phyloP scores from a whole-genome alignment of 2,888 invertebrate genomes.

The Epirrhoe tristata region DNA sequence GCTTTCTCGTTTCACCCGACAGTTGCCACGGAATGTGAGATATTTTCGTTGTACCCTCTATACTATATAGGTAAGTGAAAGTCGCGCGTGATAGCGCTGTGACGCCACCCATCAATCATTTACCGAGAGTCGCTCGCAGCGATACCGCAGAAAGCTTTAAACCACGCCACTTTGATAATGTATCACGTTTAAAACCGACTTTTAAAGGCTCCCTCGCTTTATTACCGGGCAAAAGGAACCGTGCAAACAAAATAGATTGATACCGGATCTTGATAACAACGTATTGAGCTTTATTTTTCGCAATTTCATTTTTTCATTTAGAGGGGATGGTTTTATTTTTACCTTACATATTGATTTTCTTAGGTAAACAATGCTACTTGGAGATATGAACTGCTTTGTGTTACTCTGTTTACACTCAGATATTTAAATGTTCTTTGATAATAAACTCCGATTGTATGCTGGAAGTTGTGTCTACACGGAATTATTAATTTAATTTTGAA shows the following conservation, averaged over 20 bases:
- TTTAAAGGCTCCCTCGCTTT: slow-evolving; percentile 70
- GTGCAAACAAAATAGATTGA: slow-evolving; percentile 79
- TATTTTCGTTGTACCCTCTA: slow-evolving; percentile 64
- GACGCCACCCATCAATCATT: slow-evolving; percentile 79
- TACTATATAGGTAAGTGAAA: slow-evolving; percentile 61
- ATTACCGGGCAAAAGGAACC: slow-evolving; percentile 66
- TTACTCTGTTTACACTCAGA: not conserved
- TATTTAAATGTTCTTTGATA: not conserved
- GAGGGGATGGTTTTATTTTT: slow-evolving; percentile 20
- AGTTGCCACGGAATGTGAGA: slow-evolving; percentile 63
- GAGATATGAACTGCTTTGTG: slow-evolving; percentile 1
- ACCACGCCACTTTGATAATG: slow-evolving; percentile 77
- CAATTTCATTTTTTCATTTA: slow-evolving; percentile 35
- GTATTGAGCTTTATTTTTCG: slow-evolving; percentile 68
- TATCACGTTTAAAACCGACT: slow-evolving; percentile 79
- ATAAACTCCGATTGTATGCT: not conserved
- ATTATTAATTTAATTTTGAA: slow-evolving; percentile 3
- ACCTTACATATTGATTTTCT: slow-evolving; percentile 12
- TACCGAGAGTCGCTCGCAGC: slow-evolving; percentile 71
- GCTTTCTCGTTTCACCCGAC: slow-evolving; percentile 55
- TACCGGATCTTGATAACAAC: slow-evolving; percentile 70
- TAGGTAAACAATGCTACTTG: not conserved
- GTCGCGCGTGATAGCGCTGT: slow-evolving; percentile 69
- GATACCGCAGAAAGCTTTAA: slow-evolving; percentile 80
- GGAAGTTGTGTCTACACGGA: slow-evolving; percentile 4